Base-by-base conservation (phyloP, 1,140 invertebrate genomes). In the Ostrea edulis region DNA sequence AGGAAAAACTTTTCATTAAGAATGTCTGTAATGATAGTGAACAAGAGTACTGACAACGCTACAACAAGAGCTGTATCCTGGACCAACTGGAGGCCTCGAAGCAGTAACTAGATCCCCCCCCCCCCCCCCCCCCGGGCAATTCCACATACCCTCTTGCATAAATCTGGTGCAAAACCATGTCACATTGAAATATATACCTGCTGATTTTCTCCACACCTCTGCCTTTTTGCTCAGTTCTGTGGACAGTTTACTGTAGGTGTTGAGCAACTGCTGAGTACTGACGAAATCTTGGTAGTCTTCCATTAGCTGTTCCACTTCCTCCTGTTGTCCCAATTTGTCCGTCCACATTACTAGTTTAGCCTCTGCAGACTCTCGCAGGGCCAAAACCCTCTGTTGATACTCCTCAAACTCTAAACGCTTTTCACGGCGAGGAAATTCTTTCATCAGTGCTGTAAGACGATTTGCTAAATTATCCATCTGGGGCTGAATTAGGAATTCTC, bases 161-260 rank as follows among this genome's bases (percentile, higher is more conserved):
- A 44, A 44, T 2, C 35, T 44, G 35, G 1, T 44, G 35, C 35
- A 44, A 1, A 44, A 44, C 35, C 35, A 44, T 44, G 1, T 5
- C 5, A 44, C 35, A 44, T 44, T 44, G 35, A 44, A 44, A 62
- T 29, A 29, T 22, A 82, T 87, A 92, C 89, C 90, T 89, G 89
- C 90, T 20, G 89, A 97, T 91, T 96, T 96, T 95, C 98, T 98
- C 93, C 98, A 99, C 92, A 98, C 97, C 71, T 98, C 97, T 54
- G 97, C 97, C 54, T 83, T 29, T 77, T 85, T 53, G n/a, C 29
- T 22, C 22, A 88, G 83, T 52, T 71, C 62, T 58, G 71, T 95
- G 93, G 97, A 98, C 25, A 98, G 97, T 95, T 97, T 98, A 92
- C 98, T 97, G 95, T 98, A 98, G 95, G 98, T 98, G 94, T 98